A percentile compares a stretch with the other conserved stretches of the same genome.
Evolutionary conservation across 2,113 vertebrate species (phyloP).

Genomic region (Oxygymnocypris stewartii): DNA sequence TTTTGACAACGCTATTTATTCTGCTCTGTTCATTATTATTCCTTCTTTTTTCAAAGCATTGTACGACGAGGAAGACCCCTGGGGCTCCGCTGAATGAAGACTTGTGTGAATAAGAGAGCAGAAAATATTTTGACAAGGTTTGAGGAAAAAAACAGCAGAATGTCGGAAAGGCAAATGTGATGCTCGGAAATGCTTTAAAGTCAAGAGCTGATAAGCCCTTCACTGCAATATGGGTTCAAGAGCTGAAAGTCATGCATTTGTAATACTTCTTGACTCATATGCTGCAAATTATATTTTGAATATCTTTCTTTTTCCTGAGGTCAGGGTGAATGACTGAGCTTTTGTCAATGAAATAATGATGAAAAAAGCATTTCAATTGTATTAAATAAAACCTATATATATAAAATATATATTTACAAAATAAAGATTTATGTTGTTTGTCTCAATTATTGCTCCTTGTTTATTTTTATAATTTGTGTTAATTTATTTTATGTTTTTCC

Average conservation of each 20-base stretch:
- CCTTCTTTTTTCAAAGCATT: constrained; percentile 15
- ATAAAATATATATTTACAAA: too few species aligned
- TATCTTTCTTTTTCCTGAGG: neutral
- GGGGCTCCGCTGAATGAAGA: constrained; percentile 35
- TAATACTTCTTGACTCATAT: neutral
- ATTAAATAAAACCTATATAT: neutral
- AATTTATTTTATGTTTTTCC: too few species aligned
- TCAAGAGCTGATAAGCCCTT: neutral
- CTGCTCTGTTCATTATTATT: constrained; percentile 12
- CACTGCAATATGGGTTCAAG: neutral
- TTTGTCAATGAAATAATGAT: neutral
- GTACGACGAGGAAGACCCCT: neutral
- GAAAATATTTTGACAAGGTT: neutral
- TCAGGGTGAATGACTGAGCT: neutral
- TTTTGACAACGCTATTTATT: neutral
- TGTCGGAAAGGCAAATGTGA: neutral
- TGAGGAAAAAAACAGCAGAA: neutral
- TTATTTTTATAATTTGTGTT: too few species aligned
- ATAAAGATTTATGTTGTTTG: too few species aligned
- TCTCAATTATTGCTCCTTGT: too few species aligned
- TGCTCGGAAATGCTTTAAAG: neutral
- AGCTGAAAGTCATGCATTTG: neutral
- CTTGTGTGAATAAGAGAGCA: neutral
- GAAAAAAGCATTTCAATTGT: neutral
- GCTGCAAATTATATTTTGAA: neutral